Conservation (phyloP, 2,113 vertebrate species). For the Panthera tigris region DNA sequence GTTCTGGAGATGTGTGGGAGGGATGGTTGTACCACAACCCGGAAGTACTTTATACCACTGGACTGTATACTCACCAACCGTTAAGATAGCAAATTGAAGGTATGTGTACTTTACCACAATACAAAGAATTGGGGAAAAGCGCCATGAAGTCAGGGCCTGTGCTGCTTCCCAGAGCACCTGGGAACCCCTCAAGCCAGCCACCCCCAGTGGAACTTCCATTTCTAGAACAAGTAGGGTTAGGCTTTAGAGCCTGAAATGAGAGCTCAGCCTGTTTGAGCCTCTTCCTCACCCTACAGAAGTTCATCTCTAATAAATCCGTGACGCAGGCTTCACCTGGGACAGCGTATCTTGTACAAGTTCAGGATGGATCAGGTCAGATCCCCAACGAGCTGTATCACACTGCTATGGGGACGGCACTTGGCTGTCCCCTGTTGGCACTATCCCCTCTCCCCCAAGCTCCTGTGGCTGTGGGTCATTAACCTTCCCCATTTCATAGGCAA, state of each 20-base stretch:
- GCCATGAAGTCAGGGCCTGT: background rate
- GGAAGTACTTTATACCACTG: background rate
- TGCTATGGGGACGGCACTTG: background rate
- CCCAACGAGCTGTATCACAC: no score
- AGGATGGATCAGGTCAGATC: background rate
- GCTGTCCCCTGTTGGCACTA: background rate
- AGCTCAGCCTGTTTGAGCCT: background rate
- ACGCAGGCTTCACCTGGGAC: background rate
- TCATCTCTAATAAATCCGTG: background rate
- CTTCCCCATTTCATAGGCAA: background rate
- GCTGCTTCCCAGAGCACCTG: background rate
- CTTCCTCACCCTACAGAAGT: background rate
- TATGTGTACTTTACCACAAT: background rate
- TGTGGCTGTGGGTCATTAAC: background rate
- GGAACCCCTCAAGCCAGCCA: background rate
- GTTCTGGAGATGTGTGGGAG: background rate
- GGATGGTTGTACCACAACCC: background rate
- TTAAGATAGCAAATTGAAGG: background rate
- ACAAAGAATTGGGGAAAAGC: background rate
- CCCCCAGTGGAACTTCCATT: background rate
- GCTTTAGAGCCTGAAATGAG: background rate
- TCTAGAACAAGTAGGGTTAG: background rate
- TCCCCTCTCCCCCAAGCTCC: background rate
- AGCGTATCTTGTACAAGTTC: background rate
- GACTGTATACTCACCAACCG: no score